These are phyloP conservation scores for Carpatolechia fugitivella DNA, from an alignment of 2,888 invertebrate species.

Conservation along the genomic window DNA sequence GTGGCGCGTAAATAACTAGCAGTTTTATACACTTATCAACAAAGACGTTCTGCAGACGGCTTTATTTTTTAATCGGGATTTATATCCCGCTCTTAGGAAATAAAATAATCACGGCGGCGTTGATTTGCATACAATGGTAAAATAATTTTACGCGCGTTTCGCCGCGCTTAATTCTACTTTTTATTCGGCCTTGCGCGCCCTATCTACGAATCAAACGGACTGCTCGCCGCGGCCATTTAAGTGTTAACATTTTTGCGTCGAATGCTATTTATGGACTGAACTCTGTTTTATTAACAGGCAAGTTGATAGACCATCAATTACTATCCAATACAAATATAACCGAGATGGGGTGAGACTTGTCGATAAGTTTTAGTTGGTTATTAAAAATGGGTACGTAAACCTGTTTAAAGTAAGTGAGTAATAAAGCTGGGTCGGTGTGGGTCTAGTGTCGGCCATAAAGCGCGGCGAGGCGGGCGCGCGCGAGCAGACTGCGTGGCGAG, in stretches of 20 bases:
- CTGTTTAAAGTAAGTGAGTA: slow-evolving; percentile 9
- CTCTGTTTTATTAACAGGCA: not conserved
- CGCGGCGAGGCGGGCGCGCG: slow-evolving; percentile 41
- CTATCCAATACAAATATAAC: not conserved
- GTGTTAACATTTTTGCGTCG: slow-evolving; percentile 70
- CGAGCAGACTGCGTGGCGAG: slow-evolving; percentile 67
- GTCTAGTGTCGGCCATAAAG: slow-evolving; percentile 39
- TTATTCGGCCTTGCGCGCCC: slow-evolving; percentile 74
- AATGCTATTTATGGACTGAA: slow-evolving; percentile 34
- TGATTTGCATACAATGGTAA: slow-evolving; percentile 80
- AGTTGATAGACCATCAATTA: not conserved
- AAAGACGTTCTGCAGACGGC: slow-evolving; percentile 50
- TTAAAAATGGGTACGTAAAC: not conserved
- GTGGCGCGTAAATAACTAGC: slow-evolving; percentile 19
- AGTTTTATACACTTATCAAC: slow-evolving; percentile 58
- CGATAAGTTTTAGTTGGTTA: not conserved
- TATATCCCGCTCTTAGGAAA: slow-evolving; percentile 77
- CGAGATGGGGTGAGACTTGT: not conserved
- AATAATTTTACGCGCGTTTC: slow-evolving; percentile 80
- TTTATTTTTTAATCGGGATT: slow-evolving; percentile 69
- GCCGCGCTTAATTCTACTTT: slow-evolving; percentile 77
- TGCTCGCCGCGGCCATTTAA: slow-evolving; percentile 62
- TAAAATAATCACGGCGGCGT: slow-evolving; percentile 77
- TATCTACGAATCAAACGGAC: slow-evolving; percentile 77
- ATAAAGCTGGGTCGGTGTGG: slow-evolving; percentile 12